Percentiles rank a stretch among this genome's conserved stretches.
Evolutionary conservation across 2,113 vertebrate species (phyloP).

Genomic region (Picathartes gymnocephalus): DNA sequence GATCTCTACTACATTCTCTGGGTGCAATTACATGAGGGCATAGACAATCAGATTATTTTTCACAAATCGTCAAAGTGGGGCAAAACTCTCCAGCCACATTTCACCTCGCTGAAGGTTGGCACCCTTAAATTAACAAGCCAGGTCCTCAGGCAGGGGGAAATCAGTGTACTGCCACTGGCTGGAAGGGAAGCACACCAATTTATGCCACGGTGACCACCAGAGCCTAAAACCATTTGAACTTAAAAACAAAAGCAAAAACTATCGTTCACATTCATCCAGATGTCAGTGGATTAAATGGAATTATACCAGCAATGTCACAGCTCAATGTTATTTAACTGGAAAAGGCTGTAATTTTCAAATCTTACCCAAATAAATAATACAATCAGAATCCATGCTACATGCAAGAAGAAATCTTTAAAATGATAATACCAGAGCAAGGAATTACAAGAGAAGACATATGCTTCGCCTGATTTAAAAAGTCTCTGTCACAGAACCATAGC

Average conservation of each 20-base stretch:
- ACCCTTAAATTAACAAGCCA: neutral
- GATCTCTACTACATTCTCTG: neutral
- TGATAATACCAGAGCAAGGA: neutral
- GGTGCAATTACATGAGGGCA: neutral
- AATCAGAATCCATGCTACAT: neutral
- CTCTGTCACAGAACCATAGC: constrained; percentile 21
- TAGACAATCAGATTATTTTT: neutral
- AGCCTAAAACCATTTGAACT: neutral
- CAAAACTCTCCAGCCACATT: neutral
- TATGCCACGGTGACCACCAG: neutral
- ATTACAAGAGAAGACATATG: neutral
- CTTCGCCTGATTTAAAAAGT: neutral
- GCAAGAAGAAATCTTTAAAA: neutral
- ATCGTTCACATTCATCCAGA: neutral
- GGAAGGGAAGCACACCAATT: neutral
- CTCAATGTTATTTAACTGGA: neutral
- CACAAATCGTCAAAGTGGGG: neutral
- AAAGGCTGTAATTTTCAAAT: constrained; percentile 16
- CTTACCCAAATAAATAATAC: constrained; percentile 13
- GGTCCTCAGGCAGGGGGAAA: neutral
- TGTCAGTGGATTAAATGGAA: constrained; percentile 26
- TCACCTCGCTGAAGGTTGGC: neutral
- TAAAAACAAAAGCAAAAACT: constrained; percentile 17
- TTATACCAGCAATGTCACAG: constrained; percentile 2
- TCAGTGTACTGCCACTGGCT: neutral